Evolutionary conservation across 2,888 invertebrate genomes (phyloP).

Genomic region (Yponomeuta malinellus): DNA sequence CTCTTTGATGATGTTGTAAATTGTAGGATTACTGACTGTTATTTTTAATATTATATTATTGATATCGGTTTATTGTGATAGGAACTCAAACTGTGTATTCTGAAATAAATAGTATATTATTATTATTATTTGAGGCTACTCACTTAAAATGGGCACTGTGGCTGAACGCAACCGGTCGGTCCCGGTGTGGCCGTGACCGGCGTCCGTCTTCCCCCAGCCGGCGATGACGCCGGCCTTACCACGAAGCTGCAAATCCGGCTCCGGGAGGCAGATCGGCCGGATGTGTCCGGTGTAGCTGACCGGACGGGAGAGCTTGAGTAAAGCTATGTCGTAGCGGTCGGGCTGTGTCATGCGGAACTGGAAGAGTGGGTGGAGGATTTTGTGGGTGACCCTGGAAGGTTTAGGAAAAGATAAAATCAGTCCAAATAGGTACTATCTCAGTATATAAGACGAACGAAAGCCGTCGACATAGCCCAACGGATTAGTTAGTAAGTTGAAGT

Average conservation of each 20-base stretch:
- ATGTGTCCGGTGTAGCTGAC: constrained; percentile 81
- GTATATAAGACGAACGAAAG: no score
- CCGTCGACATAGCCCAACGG: no score
- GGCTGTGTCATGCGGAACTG: constrained; percentile 89
- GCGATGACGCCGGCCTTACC: constrained; percentile 77
- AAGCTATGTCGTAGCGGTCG: constrained; percentile 86
- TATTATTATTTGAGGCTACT: constrained; percentile 33
- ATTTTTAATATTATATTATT: no score
- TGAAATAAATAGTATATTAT: no score
- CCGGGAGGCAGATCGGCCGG: constrained; percentile 86
- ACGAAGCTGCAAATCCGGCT: constrained; percentile 49
- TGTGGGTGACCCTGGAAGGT: constrained; percentile 77
- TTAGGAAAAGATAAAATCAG: background rate
- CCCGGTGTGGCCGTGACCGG: constrained; percentile 83
- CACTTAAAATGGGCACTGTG: constrained; percentile 86
- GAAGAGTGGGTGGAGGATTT: constrained; percentile 87
- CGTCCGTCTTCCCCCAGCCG: constrained; percentile 90
- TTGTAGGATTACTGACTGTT: no score
- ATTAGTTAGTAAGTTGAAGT: no score
- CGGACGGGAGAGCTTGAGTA: constrained; percentile 82
- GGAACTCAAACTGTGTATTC: no score
- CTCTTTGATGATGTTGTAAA: no score
- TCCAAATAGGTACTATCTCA: background rate
- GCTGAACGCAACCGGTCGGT: constrained; percentile 88
- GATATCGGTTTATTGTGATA: no score